Evolutionary conservation across 1,140 invertebrate genomes (phyloP), one percentile per base, ranked within the genome.

Genomic region (Stegodyphus dumicola): DNA sequence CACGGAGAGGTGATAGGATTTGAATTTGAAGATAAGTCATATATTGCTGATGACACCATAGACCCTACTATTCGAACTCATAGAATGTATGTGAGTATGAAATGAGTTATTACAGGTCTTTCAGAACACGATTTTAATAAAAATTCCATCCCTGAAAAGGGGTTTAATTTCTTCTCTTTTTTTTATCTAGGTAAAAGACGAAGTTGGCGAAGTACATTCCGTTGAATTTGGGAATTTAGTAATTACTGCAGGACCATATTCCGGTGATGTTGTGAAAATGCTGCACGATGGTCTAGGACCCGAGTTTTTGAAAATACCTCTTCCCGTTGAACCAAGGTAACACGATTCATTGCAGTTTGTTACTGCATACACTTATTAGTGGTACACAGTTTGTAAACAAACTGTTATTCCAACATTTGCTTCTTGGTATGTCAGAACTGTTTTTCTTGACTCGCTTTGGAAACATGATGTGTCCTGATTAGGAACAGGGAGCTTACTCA

Each of bases 261-360:
- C 97, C 48, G 94, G 93, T 10, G 90, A 95, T 87, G 90, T 99
- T 84, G 96, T 95, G 0, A 92, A 93, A 89, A 90, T 96, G 89
- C 94, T 95, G 13, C 92, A 93, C 77, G 94, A 98, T 88, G 97
- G 97, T 51, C 90, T 51, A 60, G 94, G 93, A 4, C 48, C 90
- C 51, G 94, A 94, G 9, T 87, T 95, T 53, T 89, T 95, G 33
- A 90, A 91, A 53, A 88, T 95, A n/a, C 93, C 94, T 48, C 91
- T 98, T 80, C 97, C 97, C 56, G 94, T 97, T 56, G 95, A 96
- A 91, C 94, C 94, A 67, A 93, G 95, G 95, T 95, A 92, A 91
- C 13, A 91, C 3, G 33, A 33, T 33, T 33, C 33, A 3, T 33
- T 33, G 33, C 33, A 33, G 33, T 33, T 33, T 33, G 3, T 33